phyloP scores from a whole-genome alignment of 2,888 invertebrate species.

The Embidobia sp. region DNA sequence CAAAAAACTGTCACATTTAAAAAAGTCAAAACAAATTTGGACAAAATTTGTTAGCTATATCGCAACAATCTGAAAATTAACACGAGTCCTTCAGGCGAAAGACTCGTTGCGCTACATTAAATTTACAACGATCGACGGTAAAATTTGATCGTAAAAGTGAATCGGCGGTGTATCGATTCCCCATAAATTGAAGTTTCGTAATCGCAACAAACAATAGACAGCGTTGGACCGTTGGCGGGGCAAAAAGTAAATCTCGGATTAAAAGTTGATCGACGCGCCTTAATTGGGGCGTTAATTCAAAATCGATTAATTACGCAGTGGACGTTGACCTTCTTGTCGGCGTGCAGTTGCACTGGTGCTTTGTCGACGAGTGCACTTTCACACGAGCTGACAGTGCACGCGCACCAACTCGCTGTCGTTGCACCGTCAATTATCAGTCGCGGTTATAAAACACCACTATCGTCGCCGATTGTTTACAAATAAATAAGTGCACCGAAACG shows the following conservation, averaged over 20 bases:
- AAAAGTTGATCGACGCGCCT: conserved; percentile 14
- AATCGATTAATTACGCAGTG: conserved; percentile 18
- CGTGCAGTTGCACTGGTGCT: conserved; percentile 8
- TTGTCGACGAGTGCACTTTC: conserved; percentile 18
- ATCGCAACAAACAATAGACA: conserved; percentile 5
- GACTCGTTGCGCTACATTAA: no score
- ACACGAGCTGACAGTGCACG: conserved; percentile 2
- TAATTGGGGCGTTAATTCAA: conserved; percentile 16
- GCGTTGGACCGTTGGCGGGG: neutral
- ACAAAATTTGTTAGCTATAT: no score
- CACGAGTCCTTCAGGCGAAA: no score
- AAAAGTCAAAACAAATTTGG: no score
- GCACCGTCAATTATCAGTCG: conserved; percentile 12
- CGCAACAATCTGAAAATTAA: no score
- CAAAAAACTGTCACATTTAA: no score
- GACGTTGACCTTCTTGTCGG: conserved; percentile 23
- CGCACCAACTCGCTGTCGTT: conserved; percentile 9
- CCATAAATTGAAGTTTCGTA: neutral
- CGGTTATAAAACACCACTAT: neutral
- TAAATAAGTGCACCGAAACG: neutral
- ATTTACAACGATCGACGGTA: no score
- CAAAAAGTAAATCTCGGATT: conserved; percentile 18
- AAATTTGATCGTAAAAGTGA: no score
- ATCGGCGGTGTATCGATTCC: no score
- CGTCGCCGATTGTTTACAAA: neutral